phyloP scores from a whole-genome alignment of 2,797 vertebrate species.

The Lagocephalus sceleratus region DNA sequence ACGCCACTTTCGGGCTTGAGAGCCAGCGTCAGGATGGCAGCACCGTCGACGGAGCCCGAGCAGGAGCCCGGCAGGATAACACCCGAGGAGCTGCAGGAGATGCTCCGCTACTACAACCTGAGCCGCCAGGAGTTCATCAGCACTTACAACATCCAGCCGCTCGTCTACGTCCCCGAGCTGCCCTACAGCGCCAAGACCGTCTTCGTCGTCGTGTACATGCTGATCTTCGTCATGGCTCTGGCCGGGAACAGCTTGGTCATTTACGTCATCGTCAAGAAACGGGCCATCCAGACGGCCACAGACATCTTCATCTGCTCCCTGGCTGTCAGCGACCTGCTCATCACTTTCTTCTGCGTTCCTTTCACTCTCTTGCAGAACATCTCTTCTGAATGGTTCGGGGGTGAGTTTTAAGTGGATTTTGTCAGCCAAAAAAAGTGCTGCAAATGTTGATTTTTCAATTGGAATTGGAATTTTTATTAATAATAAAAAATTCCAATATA shows the following conservation, averaged over 20 bases:
- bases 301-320: constrained; percentile 82
- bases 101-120: constrained; percentile 79
- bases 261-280: constrained; percentile 75
- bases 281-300: constrained; percentile 75
- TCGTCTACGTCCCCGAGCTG: constrained; percentile 81
- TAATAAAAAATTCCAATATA: too few species aligned
- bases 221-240: constrained; percentile 79
- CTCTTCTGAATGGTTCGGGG: constrained; percentile 81
- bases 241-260: constrained; percentile 82
- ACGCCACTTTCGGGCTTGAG: too few species aligned
- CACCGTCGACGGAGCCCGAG: constrained; percentile 52
- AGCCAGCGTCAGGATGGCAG: constrained; percentile 56
- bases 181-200: constrained; percentile 73
- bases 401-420: constrained; percentile 55
- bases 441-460: too few species aligned
- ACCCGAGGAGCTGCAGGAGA: constrained; percentile 75
- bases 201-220: constrained; percentile 75
- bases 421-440: too few species aligned
- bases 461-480: too few species aligned
- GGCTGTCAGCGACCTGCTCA: constrained; percentile 84
- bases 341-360: constrained; percentile 85
- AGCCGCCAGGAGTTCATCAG: constrained; percentile 80
- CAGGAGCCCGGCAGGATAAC: constrained; percentile 70
- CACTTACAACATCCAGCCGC: constrained; percentile 80
- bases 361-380: constrained; percentile 85